These are phyloP conservation scores for Coenonympha glycerion DNA, from an alignment of 2,888 invertebrate genomes.

Conservation along the genomic window DNA sequence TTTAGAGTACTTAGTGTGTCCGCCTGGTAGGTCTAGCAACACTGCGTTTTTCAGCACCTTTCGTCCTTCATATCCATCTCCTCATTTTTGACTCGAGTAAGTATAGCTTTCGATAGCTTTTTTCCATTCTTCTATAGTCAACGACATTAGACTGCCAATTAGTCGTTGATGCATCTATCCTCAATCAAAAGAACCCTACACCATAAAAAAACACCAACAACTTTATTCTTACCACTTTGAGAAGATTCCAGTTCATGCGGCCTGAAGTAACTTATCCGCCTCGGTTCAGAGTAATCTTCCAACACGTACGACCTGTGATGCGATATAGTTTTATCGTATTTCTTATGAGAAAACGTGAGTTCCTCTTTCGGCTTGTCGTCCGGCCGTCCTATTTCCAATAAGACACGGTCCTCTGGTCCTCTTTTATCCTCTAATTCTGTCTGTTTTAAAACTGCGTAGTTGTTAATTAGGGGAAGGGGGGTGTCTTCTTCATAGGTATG, in stretches of 20 bases:
- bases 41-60: no score
- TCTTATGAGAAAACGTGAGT: constrained; percentile 69
- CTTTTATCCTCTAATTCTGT: constrained; percentile 56
- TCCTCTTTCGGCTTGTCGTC: constrained; percentile 67
- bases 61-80: no score
- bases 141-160: no score
- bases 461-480: constrained; percentile 60
- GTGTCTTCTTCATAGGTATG: constrained; percentile 59
- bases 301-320: constrained; percentile 66
- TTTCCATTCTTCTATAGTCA: no score
- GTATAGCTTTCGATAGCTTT: no score
- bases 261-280: constrained; percentile 53
- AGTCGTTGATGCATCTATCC: no score
- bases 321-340: constrained; percentile 70
- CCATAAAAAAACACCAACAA: neutral
- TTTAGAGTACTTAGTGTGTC: no score
- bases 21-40: no score
- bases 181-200: no score
- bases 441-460: constrained; percentile 59
- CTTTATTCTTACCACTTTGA: constrained; percentile 51
- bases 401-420: constrained; percentile 59
- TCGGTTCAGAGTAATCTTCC: constrained; percentile 60
- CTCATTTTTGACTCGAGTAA: no score
- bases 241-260: constrained; percentile 55
- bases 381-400: constrained; percentile 69